Conservation (phyloP, 2,113 vertebrate genomes). For the Dendropsophus ebraccatus region DNA sequence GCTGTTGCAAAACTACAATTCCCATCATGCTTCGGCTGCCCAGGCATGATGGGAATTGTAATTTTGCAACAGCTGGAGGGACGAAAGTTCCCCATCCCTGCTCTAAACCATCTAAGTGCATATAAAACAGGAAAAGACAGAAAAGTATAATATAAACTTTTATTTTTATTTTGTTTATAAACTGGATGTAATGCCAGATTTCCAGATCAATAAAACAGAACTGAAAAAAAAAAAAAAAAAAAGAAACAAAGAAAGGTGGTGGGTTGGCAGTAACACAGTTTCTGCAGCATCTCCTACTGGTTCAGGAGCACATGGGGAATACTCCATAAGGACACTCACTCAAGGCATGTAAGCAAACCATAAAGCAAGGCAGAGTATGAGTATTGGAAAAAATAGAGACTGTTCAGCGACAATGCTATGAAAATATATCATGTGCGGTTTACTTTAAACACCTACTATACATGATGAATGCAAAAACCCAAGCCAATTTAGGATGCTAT, state of each 20-base stretch:
- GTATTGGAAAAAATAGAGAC: conserved; percentile 2
- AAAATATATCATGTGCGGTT: background rate
- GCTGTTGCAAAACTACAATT: too few relatives aligned
- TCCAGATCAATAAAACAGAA: conserved; percentile 44
- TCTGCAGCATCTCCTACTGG: conserved; percentile 15
- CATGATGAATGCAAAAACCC: background rate
- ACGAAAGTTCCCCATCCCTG: too few relatives aligned
- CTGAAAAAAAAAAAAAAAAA: background rate
- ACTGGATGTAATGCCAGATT: conserved; percentile 51
- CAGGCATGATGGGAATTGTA: too few relatives aligned
- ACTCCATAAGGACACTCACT: conserved; percentile 28
- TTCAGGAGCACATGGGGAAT: conserved; percentile 9
- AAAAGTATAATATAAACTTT: conserved; percentile 53
- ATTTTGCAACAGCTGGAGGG: too few relatives aligned
- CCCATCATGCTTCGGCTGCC: too few relatives aligned
- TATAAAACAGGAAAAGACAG: conserved; percentile 15
- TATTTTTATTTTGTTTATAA: conserved; percentile 55
- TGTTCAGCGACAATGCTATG: conserved; percentile 1
- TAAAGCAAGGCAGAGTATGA: conserved; percentile 30
- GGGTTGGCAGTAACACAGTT: background rate
- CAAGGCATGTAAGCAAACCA: conserved; percentile 17
- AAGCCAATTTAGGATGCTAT: background rate
- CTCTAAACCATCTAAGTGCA: too few relatives aligned
- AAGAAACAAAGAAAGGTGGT: conserved; percentile 4
- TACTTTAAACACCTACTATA: background rate